These are phyloP conservation scores for Microchirus variegatus DNA, from an alignment of 2,797 vertebrate species.

Conservation along the genomic window DNA sequence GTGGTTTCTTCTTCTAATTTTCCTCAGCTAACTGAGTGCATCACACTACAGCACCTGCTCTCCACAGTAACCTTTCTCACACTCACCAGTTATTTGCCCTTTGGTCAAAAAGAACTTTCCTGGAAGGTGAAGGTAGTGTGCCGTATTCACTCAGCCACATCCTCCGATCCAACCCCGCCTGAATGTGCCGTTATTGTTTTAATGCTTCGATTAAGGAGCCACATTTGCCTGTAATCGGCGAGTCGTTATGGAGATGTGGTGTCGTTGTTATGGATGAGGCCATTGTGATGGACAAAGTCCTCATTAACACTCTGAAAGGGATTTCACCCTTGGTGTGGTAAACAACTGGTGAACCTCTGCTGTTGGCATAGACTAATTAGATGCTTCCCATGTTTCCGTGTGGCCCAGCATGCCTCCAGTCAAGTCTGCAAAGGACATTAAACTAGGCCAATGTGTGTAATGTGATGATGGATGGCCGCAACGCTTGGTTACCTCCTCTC, in stretches of 20 bases:
- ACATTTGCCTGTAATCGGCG: constrained; percentile 4
- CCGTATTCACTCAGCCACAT: constrained; percentile 6
- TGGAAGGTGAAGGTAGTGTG: constrained; percentile 22
- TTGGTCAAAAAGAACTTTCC: constrained; percentile 31
- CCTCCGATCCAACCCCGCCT: constrained; percentile 16
- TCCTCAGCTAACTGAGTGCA: constrained; percentile 23
- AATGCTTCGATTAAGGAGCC: constrained; percentile 1
- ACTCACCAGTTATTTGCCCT: constrained; percentile 58
- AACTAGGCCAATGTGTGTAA: constrained; percentile 73
- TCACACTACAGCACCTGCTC: constrained; percentile 45
- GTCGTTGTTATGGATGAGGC: constrained; percentile 38
- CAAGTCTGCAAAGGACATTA: constrained; percentile 74
- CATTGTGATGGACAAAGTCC: constrained; percentile 52
- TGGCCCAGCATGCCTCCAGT: constrained; percentile 63
- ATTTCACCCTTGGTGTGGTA: constrained; percentile 69
- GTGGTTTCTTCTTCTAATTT: constrained; percentile 39
- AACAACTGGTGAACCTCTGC: constrained; percentile 66
- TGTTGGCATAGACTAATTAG: constrained; percentile 74
- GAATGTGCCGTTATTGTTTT: constrained; percentile 9
- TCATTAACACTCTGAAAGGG: constrained; percentile 59
- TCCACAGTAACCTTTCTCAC: constrained; percentile 35
- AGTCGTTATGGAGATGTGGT: constrained; percentile 30
- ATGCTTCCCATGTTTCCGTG: constrained; percentile 64
- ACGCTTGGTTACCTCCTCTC: constrained; percentile 65
- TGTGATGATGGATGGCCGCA: constrained; percentile 75